phyloP scores from a whole-genome alignment of 2,797 vertebrate species.

The Paramormyrops hopkinsi region DNA sequence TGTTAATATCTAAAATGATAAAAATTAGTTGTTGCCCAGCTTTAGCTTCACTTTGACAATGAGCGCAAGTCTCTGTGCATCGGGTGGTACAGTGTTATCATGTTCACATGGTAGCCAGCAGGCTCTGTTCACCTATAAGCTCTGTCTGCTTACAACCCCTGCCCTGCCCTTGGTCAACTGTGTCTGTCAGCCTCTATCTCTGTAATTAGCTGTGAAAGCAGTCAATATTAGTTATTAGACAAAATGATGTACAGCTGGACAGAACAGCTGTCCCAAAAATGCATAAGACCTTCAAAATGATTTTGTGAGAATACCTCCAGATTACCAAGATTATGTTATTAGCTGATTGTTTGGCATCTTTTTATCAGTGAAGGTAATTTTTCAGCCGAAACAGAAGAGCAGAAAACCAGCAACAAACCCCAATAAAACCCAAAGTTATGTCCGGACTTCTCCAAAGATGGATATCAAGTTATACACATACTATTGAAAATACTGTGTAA shows the following conservation, averaged over 20 bases:
- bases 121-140: neutral
- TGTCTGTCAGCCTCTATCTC: neutral
- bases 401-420: neutral
- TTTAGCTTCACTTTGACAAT: neutral
- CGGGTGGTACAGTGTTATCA: neutral
- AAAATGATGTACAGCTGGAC: neutral
- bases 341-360: neutral
- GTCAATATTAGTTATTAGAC: neutral
- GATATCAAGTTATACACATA: neutral
- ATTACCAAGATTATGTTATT: neutral
- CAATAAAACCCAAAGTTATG: neutral
- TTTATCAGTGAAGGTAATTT: neutral
- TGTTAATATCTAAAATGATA: neutral
- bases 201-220: neutral
- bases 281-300: neutral
- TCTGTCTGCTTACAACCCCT: neutral
- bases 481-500: neutral
- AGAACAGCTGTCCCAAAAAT: neutral
- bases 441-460: neutral
- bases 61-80: neutral
- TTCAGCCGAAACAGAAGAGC: neutral
- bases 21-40: neutral
- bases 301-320: neutral
- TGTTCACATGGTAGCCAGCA: neutral
- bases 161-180: neutral